phyloP scores from a whole-genome alignment of 2,888 invertebrate genomes.

The Cyclophora albipunctata region DNA sequence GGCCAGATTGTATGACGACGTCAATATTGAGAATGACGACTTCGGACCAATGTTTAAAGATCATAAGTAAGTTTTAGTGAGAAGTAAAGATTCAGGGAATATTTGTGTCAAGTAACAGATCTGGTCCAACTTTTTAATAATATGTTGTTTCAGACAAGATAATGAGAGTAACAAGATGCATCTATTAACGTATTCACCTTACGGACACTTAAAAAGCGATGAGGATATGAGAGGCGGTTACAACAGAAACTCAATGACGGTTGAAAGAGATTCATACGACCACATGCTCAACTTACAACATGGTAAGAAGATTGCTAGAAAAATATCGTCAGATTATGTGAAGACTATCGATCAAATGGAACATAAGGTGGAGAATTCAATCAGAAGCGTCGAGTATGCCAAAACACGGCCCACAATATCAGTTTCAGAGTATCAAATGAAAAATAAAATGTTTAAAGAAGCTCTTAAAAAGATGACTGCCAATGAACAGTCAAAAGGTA shows the following conservation, averaged over 20 bases:
- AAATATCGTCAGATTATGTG: constrained; percentile 57
- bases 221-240: constrained; percentile 26
- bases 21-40: constrained; percentile 17
- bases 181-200: constrained; percentile 33
- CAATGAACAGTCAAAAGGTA: neutral
- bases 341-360: constrained; percentile 46
- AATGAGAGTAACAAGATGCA: constrained; percentile 10
- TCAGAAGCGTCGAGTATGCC: constrained; percentile 47
- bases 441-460: constrained; percentile 34
- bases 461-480: constrained; percentile 10
- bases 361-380: constrained; percentile 31
- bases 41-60: constrained; percentile 37
- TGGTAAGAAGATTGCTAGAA: constrained; percentile 38
- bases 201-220: constrained; percentile 19
- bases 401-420: constrained; percentile 45
- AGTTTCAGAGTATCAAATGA: constrained; percentile 43
- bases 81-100: neutral
- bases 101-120: no score
- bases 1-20: constrained; percentile 37
- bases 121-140: neutral
- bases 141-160: constrained; percentile 27
- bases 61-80: constrained; percentile 34
- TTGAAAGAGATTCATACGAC: constrained; percentile 30
- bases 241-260: constrained; percentile 22
- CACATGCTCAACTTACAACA: constrained; percentile 45